phyloP scores from a whole-genome alignment of 1,140 invertebrate genomes.

The Micrasema longulum region DNA sequence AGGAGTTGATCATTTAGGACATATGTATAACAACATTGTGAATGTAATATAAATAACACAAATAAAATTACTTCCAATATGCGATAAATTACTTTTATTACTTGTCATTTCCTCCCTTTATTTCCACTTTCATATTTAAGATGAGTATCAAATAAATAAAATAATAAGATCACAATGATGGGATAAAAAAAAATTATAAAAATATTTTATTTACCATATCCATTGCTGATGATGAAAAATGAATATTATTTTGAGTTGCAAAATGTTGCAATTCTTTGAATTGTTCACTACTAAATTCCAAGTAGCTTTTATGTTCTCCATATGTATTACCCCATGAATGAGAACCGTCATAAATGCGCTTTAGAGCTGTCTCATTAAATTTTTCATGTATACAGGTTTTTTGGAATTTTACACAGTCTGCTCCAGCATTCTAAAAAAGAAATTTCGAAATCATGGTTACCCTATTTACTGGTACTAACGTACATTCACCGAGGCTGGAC shows the following conservation, averaged over 20 bases:
- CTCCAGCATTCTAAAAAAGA: constrained; percentile 73
- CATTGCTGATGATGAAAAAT: constrained; percentile 85
- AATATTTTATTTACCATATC: constrained; percentile 70
- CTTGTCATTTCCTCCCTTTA: too few species aligned
- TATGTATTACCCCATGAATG: constrained; percentile 84
- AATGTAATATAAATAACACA: too few species aligned
- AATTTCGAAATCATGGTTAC: too few species aligned
- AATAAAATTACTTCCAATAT: too few species aligned
- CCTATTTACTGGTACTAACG: too few species aligned
- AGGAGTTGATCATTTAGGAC: too few species aligned
- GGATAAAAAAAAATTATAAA: background rate
- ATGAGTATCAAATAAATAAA: too few species aligned
- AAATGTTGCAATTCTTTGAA: constrained; percentile 75
- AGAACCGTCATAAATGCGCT: constrained; percentile 70
- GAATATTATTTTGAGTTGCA: constrained; percentile 72
- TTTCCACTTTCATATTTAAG: too few species aligned
- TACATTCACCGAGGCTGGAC: too few species aligned
- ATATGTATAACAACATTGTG: too few species aligned
- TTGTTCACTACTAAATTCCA: constrained; percentile 78
- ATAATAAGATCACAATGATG: too few species aligned
- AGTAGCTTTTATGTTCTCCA: constrained; percentile 78
- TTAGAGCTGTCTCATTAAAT: constrained; percentile 76
- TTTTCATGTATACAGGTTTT: constrained; percentile 78
- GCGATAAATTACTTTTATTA: too few species aligned
- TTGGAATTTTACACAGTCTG: constrained; percentile 88